Conservation (phyloP, 2,797 vertebrate genomes). For the Manis crassicaudata region DNA sequence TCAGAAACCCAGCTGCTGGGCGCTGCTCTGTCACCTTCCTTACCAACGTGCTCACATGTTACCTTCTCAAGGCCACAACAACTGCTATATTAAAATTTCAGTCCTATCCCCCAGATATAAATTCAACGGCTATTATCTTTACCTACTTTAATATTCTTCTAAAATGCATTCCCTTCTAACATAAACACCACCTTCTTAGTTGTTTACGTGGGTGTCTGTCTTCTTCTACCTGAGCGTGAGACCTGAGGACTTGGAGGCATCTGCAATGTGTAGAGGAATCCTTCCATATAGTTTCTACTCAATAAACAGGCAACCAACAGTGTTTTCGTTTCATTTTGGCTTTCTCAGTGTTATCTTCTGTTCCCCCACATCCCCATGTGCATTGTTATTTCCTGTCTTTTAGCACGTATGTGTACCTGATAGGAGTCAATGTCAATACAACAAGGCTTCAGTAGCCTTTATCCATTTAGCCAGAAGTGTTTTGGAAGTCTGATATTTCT, state of each 20-base stretch:
- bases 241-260: neutral
- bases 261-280: neutral
- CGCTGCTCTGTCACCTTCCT: neutral
- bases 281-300: neutral
- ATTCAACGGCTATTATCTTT: neutral
- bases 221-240: neutral
- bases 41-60: neutral
- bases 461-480: neutral
- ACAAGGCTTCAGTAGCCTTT: neutral
- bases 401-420: neutral
- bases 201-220: neutral
- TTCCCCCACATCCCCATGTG: neutral
- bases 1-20: fast-evolving
- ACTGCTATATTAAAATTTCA: neutral
- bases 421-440: neutral
- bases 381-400: neutral
- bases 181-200: neutral
- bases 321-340: neutral
- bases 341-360: neutral
- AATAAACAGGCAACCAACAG: neutral
- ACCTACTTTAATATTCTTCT: neutral
- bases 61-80: neutral
- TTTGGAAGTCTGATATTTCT: neutral
- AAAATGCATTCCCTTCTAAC: neutral
- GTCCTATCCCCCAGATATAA: neutral